Evolutionary conservation across 2,888 invertebrate species (phyloP), one percentile per base, ranked within the genome.

Genomic region (Platypus cylindrus): DNA sequence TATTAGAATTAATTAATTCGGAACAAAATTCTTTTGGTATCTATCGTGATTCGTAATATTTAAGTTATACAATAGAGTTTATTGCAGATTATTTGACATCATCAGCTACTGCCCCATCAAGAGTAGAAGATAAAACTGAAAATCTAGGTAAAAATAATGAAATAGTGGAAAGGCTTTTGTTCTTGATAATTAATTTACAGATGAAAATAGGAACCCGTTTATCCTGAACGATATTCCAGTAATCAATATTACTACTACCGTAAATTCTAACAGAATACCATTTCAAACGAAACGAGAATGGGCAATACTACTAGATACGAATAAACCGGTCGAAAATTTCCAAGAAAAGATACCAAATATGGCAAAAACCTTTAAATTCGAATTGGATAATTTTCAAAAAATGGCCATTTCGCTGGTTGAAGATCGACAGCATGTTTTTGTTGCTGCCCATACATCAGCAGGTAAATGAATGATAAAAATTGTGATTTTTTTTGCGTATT

Each of bases 361-460:
- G 65, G 94, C 94, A 0, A 77, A 82, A 52, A 72, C 70, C 39
- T 91, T 78, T 62, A 79, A 81, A 2, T 99, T 98, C 63, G 86
- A 93, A 52, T 66, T 97, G 52, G 98, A 99, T 61, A 84, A 76
- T 15, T 99, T 99, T 58, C 98, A 99, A 58, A 94, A 98, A 63
- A 85, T 87, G 69, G 95, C 98, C 1, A 89, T 99, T 39, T 63
- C 95, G 4, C 87, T 86, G 58, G 63, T 99, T 34, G 97, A 98
- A 63, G 80, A 86, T 51, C 82, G 87, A 9, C 82, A 91, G 50
- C 90, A 91, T 58, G 91, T 99, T 1, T 97, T 99, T 62, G 95
- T 99, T 0, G 94, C 98, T 0, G 98, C 98, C 0, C 98, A 99
- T 56, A 99, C 98, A 0, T 98, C 98, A 0, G 98, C 98, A 1